A percentile compares a stretch with the other conserved stretches of the same genome.
phyloP scores from a whole-genome alignment of 2,113 vertebrate genomes.

The Felis catus region F.catus_Fca126_mat1.0 CM031413.1:47224001-47224500 shows the following conservation, averaged over 20 bases:
- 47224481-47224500: neutral
- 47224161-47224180: no score
- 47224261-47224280: no score
- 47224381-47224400: neutral
- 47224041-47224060: neutral
- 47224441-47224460: neutral
- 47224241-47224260: no score
- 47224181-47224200: no score
- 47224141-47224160: no score
- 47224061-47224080: neutral
- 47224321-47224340: neutral
- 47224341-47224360: neutral
- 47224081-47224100: no score
- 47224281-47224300: neutral
- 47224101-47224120: no score
- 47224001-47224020: neutral
- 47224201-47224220: no score
- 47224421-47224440: neutral
- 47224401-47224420: neutral
- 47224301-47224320: neutral
- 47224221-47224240: no score
- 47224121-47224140: no score
- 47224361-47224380: neutral
- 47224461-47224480: neutral
- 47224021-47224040: neutral